Percentiles rank a stretch among this genome's conserved stretches.
phyloP scores from a whole-genome alignment of 2,888 invertebrate species.

The Catocala nupta region DNA sequence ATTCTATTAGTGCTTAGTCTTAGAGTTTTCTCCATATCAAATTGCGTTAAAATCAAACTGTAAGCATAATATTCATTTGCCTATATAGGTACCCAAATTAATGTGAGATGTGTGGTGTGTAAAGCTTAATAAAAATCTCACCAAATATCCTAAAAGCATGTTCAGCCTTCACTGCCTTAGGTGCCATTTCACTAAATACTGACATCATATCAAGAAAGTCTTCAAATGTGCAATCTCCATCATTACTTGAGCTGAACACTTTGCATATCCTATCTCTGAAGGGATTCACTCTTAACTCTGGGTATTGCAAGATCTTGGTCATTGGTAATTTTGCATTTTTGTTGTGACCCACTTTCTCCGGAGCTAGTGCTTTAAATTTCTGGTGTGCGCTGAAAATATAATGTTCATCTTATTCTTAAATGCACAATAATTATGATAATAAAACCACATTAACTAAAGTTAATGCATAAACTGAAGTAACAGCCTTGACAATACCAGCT shows the following conservation, averaged over 20 bases:
- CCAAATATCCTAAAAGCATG: conserved; percentile 98
- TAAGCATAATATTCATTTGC: too few species aligned
- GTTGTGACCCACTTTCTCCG: conserved; percentile 96
- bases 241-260: conserved; percentile 95
- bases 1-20: too few species aligned
- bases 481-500: too few species aligned
- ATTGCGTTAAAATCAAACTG: too few species aligned
- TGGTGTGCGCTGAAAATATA: conserved; percentile 92
- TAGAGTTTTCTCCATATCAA: too few species aligned
- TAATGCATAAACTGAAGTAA: too few species aligned
- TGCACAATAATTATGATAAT: too few species aligned
- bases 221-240: conserved; percentile 97
- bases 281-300: conserved; percentile 96
- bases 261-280: conserved; percentile 97
- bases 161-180: conserved; percentile 96
- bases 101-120: too few species aligned
- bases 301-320: conserved; percentile 94
- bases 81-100: too few species aligned
- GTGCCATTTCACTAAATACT: conserved; percentile 96
- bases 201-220: conserved; percentile 99
- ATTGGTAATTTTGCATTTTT: conserved; percentile 95
- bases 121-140: conserved; percentile 68
- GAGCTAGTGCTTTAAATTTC: conserved; percentile 95
- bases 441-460: too few species aligned
- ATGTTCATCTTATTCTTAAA: not conserved